Percentiles rank a stretch among this genome's conserved stretches.
These are phyloP conservation scores for Notamacropus eugenii DNA, from an alignment of 2,797 vertebrate species.

Conservation along the genomic window DNA sequence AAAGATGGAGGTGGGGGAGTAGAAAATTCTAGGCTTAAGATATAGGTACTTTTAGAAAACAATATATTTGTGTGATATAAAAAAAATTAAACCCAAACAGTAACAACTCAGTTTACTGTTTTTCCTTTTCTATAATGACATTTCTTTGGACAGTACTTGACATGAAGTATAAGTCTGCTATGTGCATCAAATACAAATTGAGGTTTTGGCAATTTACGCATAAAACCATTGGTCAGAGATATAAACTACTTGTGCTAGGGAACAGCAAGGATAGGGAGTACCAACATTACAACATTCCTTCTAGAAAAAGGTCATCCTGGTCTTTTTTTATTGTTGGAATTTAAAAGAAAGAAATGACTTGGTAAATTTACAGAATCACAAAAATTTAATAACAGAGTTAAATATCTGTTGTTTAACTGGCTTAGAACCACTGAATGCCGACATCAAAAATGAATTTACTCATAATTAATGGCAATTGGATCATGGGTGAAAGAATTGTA, in stretches of 20 bases:
- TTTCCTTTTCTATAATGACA: background rate
- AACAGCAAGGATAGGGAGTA: background rate
- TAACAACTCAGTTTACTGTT: background rate
- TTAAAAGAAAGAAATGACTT: background rate
- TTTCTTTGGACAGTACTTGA: background rate
- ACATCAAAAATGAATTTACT: background rate
- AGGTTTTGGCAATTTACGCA: background rate
- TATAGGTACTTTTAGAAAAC: background rate
- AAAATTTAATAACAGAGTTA: background rate
- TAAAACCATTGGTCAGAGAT: background rate
- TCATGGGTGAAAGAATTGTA: background rate
- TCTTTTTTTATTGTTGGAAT: background rate
- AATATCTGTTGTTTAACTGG: background rate
- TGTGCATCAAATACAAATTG: background rate
- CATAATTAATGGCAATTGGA: background rate
- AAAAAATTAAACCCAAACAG: background rate
- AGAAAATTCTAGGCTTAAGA: background rate
- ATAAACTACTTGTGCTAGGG: background rate
- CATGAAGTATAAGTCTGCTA: background rate
- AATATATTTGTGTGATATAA: background rate
- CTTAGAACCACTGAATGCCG: background rate
- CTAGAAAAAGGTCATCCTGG: background rate
- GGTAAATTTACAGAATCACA: background rate
- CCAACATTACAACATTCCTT: background rate
- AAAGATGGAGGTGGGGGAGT: background rate